Evolutionary conservation across 2,113 vertebrate species (phyloP).

Genomic region (Uria aalge): DNA sequence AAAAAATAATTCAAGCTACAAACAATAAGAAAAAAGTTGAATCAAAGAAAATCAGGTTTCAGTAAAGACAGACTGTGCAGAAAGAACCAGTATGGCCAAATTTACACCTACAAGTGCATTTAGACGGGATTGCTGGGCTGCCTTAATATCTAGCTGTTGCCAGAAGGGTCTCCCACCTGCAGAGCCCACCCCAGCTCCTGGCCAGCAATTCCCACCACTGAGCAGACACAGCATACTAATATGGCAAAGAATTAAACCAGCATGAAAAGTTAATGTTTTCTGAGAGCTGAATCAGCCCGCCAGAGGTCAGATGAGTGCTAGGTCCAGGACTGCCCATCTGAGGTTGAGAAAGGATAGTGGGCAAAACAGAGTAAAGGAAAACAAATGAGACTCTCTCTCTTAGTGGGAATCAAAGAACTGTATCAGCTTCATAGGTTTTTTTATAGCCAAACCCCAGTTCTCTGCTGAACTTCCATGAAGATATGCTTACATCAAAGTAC

Average conservation of each 20-base stretch:
- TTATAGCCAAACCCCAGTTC: background rate
- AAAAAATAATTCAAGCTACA: background rate
- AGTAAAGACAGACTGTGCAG: background rate
- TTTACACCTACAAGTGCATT: background rate
- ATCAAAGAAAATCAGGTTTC: background rate
- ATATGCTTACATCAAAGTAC: background rate
- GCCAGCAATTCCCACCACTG: background rate
- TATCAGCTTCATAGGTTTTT: background rate
- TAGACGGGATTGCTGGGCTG: background rate
- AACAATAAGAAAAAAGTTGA: background rate
- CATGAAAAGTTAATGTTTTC: background rate
- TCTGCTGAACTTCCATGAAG: background rate
- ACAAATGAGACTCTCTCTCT: background rate
- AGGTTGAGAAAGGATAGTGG: background rate
- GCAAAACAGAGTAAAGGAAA: background rate
- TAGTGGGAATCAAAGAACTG: background rate
- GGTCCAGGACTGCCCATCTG: rapidly evolving
- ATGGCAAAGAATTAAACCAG: background rate
- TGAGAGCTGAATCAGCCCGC: background rate
- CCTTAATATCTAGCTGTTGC: background rate
- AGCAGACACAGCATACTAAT: background rate
- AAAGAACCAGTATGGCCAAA: background rate
- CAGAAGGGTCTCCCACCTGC: background rate
- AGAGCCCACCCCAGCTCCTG: background rate
- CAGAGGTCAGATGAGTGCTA: background rate